Evolutionary conservation across 2,888 invertebrate genomes (phyloP).

Genomic region (Amphimallon solstitiale): DNA sequence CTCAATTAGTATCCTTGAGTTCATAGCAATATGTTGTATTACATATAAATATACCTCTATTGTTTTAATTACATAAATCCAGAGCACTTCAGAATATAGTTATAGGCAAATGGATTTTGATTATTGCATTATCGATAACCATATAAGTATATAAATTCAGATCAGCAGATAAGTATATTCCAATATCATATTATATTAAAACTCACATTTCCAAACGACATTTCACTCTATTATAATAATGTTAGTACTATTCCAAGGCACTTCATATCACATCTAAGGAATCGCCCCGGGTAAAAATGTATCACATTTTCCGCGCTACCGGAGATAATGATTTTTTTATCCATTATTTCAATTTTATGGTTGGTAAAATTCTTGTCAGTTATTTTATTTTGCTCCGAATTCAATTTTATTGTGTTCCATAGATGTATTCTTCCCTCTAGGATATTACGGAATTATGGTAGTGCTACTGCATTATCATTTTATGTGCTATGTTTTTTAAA

Average conservation of each 20-base stretch:
- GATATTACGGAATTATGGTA: no score
- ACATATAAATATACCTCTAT: no score
- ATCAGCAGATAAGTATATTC: slow-evolving; percentile 15
- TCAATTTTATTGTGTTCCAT: no score
- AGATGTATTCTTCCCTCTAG: no score
- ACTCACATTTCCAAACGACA: background rate
- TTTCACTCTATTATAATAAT: slow-evolving; percentile 13
- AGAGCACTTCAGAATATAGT: no score
- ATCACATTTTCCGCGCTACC: slow-evolving; percentile 43
- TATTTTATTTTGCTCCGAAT: slow-evolving; percentile 10
- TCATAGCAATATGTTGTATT: no score
- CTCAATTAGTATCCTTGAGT: no score
- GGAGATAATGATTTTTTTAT: slow-evolving; percentile 47
- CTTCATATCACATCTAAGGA: background rate
- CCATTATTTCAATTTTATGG: slow-evolving; percentile 50
- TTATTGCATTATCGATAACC: background rate
- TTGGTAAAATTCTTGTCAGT: slow-evolving; percentile 45
- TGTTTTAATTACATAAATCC: no score
- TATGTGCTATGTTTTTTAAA: no score
- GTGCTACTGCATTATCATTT: no score
- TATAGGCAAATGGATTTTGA: background rate
- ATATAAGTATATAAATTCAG: background rate
- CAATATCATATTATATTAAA: background rate
- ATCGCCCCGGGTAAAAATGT: slow-evolving; percentile 31
- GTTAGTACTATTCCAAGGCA: background rate